Evolutionary conservation across 2,113 vertebrate genomes (phyloP), one percentile per base, ranked within the genome.

Genomic region (Paedocypris sp.): DNA sequence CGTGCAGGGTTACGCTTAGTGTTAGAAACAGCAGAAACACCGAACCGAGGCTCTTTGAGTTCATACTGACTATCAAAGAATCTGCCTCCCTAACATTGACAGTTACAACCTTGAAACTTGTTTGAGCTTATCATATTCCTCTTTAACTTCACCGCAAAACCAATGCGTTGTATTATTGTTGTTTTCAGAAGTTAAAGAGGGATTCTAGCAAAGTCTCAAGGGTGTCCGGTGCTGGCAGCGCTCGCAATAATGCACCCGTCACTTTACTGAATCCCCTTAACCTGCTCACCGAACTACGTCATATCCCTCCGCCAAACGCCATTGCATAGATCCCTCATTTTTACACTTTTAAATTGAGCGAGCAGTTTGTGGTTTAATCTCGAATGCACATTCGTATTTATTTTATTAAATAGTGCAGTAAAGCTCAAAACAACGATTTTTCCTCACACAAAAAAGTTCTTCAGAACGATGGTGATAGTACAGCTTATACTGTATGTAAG

Each of bases 231-330:
- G 22, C 33, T 74, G 64, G 79, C 76, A 83, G 77, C 70, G 70
- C 64, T 76, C 76, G 70, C 74, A 77, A 23, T 86, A 79, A 73
- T 53, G 69, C 73, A 76, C 71, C 60, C 71, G 71, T 66, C 70
- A 75, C 78, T 77, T 77, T 75, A 67, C 81, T 78, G 60, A 68
- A 66, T 70, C 74, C 56, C 75, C 78, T 78, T 75, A 79, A 83
- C 81, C 80, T 80, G 74, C 71, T 60, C 53, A 38, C 61, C 74
- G 79, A 80, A 69, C 82, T 83, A 79, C 78, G 75, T 79, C 13
- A 42, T 38, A 62, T 68, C 47, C 46, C 65, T 72, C 66, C 70
- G 66, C 66, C 57, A 3, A 20, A 16, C 1, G 41, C 35, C 12
- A 32, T 11, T 39, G 19, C 70, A 68, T 65, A 57, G 18, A 61